A percentile compares a stretch with the other conserved stretches of the same genome.
Evolutionary conservation across 2,113 vertebrate species (phyloP).

Genomic region (Desmodus rotundus): DNA sequence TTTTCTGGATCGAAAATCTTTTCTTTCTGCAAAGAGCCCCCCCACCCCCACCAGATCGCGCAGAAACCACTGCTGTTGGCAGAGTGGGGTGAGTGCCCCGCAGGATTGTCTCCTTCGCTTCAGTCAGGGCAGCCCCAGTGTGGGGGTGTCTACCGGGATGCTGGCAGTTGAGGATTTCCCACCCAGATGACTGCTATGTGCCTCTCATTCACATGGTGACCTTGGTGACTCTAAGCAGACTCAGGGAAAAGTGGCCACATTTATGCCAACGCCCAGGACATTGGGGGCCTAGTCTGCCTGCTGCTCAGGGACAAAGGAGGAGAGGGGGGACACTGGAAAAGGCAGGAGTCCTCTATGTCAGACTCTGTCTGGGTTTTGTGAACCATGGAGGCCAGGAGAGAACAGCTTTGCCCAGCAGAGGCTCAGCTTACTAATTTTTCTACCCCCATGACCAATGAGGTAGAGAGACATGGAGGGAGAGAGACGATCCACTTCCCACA

Average conservation of each 20-base stretch:
- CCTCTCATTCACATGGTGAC: background rate
- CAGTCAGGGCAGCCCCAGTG: background rate
- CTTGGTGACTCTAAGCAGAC: background rate
- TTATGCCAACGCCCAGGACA: too few relatives aligned
- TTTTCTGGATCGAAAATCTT: background rate
- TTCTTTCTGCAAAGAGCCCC: background rate
- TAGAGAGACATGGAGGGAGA: too few relatives aligned
- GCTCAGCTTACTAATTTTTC: background rate
- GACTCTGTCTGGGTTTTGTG: background rate
- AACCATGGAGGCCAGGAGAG: background rate
- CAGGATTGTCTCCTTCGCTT: fast-evolving
- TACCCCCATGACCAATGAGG: too few relatives aligned
- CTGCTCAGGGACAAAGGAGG: too few relatives aligned
- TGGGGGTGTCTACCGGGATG: fast-evolving
- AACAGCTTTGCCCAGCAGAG: background rate
- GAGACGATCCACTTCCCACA: too few relatives aligned
- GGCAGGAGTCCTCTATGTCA: background rate
- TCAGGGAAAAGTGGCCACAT: background rate
- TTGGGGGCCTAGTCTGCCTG: background rate
- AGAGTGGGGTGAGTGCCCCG: fast-evolving
- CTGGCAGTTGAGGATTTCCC: too few relatives aligned
- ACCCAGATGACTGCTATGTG: background rate
- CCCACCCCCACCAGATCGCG: background rate
- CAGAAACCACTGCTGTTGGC: background rate
- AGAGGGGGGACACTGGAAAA: background rate